phyloP scores from a whole-genome alignment of 2,888 invertebrate genomes.

The Tolmerus cingulatus region DNA sequence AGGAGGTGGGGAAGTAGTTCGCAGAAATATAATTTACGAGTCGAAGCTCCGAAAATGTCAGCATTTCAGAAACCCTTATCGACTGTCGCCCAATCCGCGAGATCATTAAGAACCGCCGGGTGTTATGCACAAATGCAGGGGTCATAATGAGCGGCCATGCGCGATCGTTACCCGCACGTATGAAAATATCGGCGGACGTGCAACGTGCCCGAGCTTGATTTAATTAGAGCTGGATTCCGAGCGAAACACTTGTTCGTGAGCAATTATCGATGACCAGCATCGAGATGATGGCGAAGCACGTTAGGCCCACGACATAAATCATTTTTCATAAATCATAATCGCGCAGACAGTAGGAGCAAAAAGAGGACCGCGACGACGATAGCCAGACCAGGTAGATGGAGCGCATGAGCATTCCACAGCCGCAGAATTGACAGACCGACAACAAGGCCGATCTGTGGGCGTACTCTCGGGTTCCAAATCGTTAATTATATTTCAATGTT shows the following conservation, averaged over 20 bases:
- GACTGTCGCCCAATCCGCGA: background rate
- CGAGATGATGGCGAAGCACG: conserved; percentile 42
- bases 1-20: background rate
- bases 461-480: conserved; percentile 51
- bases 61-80: background rate
- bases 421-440: conserved; percentile 43
- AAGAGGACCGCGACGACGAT: background rate
- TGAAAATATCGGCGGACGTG: background rate
- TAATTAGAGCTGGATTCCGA: conserved; percentile 43
- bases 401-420: conserved; percentile 46
- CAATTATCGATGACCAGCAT: conserved; percentile 46
- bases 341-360: conserved; percentile 44
- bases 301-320: conserved; percentile 50
- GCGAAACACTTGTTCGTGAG: conserved; percentile 48
- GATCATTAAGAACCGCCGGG: conserved; percentile 24
- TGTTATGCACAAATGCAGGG: background rate
- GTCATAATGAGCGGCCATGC: conserved; percentile 35
- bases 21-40: background rate
- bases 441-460: conserved; percentile 53
- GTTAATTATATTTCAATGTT: conserved; percentile 54
- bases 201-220: conserved; percentile 34
- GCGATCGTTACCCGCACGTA: conserved; percentile 32
- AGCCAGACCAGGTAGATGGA: conserved; percentile 42
- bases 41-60: background rate
- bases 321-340: conserved; percentile 54